Base-by-base conservation (phyloP, 2,888 invertebrate species). In the Phortica okadai region DNA sequence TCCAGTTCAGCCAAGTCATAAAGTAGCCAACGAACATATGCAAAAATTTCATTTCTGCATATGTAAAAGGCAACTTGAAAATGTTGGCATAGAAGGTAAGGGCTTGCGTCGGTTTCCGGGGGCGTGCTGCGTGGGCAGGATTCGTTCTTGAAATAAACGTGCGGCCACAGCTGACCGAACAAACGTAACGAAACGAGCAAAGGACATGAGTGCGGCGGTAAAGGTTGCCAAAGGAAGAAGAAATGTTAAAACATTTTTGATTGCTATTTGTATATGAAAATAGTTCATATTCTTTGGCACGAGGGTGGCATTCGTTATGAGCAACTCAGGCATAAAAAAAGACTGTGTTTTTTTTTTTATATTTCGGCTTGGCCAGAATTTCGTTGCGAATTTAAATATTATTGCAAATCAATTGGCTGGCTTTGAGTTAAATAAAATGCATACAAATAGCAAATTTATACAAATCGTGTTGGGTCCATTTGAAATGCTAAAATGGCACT, bases 391-490 rank as follows among this genome's bases (percentile, higher is more conserved):
- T 87, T 88, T 87, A 88, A 87, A 89, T 89, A 88, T 88, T 88
- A 88, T 88, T 89, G 86, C 89, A 87, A 88, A 88, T 88, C 88
- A 88, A 88, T 88, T 88, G 88, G 82, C 76, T 77, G 78, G 74
- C 41, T 21, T 21, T 33, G 45, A 69, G 59, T 64, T 76, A 83
- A 83, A 87, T 86, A 85, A 33, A 84, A 87, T 86, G 86, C 88
- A 88, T 88, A 89, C 83, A 88, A 88, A 88, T 89, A 83, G 86
- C 87, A 88, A 88, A 86, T 86, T 86, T 86, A 86, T 86, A 86
- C 86, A 88, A 86, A 88, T 88, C 86, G 69, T 69, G 69, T 74
- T 59, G 64, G 74, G 69, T 74, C 74, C 82, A 88, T 86, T 86
- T 86, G 86, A 86, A 86, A 88, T 88, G 89, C 89, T 88, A 88